Conservation (phyloP, 2,113 vertebrate species). For the Gallinago media region DNA sequence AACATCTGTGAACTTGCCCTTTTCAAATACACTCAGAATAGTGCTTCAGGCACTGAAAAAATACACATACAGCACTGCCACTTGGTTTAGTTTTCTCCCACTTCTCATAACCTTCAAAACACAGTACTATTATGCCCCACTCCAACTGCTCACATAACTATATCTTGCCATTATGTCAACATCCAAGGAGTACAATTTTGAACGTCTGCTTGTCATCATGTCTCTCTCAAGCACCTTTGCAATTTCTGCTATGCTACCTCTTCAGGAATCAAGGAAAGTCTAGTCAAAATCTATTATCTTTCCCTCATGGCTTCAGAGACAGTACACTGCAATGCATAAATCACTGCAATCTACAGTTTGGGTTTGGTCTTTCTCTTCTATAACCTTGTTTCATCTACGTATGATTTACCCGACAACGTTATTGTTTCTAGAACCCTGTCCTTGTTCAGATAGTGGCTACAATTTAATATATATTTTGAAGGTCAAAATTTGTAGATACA, state of each 20-base stretch:
- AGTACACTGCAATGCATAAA: background rate
- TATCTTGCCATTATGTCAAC: background rate
- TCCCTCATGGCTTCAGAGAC: background rate
- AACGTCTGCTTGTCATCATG: background rate
- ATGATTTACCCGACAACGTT: background rate
- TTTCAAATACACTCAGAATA: background rate
- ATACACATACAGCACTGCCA: background rate
- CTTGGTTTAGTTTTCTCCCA: background rate
- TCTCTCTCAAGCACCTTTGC: background rate
- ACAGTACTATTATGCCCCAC: background rate
- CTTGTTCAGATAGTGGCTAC: background rate
- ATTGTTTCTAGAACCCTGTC: background rate
- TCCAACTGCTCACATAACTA: background rate
- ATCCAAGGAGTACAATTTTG: background rate
- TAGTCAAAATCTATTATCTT: background rate
- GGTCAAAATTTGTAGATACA: background rate
- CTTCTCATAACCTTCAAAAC: background rate
- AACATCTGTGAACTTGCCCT: slow-evolving; percentile 45
- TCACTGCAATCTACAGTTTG: background rate
- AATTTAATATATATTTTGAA: background rate
- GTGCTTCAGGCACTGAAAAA: slow-evolving; percentile 35
- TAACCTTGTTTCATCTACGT: background rate
- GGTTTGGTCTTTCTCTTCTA: background rate
- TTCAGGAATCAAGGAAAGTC: background rate
- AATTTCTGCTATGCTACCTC: background rate